Base-by-base conservation (phyloP, 2,113 vertebrate genomes). In the Pelmatolapia mariae region DNA sequence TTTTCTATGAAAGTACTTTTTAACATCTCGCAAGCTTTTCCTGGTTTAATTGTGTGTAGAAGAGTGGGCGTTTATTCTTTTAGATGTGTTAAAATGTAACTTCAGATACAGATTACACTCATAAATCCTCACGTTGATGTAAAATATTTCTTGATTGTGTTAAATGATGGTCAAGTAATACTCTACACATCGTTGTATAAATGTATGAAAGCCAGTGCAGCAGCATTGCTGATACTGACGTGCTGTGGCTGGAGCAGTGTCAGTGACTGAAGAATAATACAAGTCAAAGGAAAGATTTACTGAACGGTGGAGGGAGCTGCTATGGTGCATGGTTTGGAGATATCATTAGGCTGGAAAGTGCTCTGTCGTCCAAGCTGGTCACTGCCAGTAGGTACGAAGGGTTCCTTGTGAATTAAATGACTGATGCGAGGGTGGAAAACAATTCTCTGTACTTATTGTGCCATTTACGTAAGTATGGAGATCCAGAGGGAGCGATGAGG, bases 291-390 rank as follows among this genome's bases (percentile, higher is more conserved):
- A 36, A 36, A 59, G 26, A 59, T 16, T 59, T 59, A 3, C 10
- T 36, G 10, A 11, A 63, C 4, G 10, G 29, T 63, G 31, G 59
- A 18, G 31, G 18, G 31, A n/a, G 2, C 18, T 66, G 61, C 31
- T n/a, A 5, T 66, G 2, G 10, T 0, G 61, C 7, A 7, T n/a
- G 59, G 10, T 36, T 36, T 36, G 29, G 18, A 38, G 19, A 12
- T 38, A 2, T 38, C 33, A 2, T 0, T 13, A 38, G 0, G 3
- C 33, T 22, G 61, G 33, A 66, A 66, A 22, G 61, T 22, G 33
- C 61, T 66, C 36, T 0, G 19, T 68, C 2, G 12, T 68, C 63
- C 63, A 68, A 22, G 11, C 63, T 40, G 11, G 36, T 40, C 33
- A 0, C 33, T 6, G 63, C 11, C 19, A 40, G 63, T 1, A 22